Base-by-base conservation (phyloP, 2,888 invertebrate genomes). In the Chaetogeoica ovagalla region DNA sequence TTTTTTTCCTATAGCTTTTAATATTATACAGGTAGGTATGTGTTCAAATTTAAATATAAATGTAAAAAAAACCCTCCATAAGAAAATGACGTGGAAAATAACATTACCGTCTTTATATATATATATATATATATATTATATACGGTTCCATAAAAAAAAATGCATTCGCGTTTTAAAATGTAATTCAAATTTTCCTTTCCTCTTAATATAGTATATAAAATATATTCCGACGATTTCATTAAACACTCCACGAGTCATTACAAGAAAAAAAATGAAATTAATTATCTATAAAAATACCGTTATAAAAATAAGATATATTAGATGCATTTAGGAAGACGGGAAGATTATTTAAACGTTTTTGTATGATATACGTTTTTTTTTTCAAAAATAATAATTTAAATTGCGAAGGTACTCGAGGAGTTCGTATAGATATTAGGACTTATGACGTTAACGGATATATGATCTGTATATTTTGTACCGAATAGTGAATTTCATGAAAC, bases 21-120 rank as follows among this genome's bases (percentile, higher is more conserved):
- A 59, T 59, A 30, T 30, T 30, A 71, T 21, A 60, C 21, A n/a
- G 30, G 15, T 3, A 23, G n/a, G 52, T 48, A 21, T 9, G 52
- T 55, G 52, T 37, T 39, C n/a, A 55, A 63, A 63, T 73, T 63
- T 73, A 65, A 55, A 65, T 74, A 39, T 74, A 63, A 74, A 52
- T 74, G 5, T 15, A 59, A 72, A 62, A 48, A 68, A 60, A 62
- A 30, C 62, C 30, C 30, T 30, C 30, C 30, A 30, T 30, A 30
- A 62, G 4, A 48, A 62, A 30, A 52, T 8, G 48, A 30, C 6
- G 9, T 21, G 21, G 52, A 48, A 73, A 37, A 74, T 59, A 70
- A 39, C 21, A 72, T 19, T 52, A 13, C 23, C 19, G 4, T 2
- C 55, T n/a, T 30, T 30, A 30, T 30, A 30, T 30, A 30, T 30